Base-by-base conservation (phyloP, 2,888 invertebrate genomes). In the Chloroclysta siterata region DNA sequence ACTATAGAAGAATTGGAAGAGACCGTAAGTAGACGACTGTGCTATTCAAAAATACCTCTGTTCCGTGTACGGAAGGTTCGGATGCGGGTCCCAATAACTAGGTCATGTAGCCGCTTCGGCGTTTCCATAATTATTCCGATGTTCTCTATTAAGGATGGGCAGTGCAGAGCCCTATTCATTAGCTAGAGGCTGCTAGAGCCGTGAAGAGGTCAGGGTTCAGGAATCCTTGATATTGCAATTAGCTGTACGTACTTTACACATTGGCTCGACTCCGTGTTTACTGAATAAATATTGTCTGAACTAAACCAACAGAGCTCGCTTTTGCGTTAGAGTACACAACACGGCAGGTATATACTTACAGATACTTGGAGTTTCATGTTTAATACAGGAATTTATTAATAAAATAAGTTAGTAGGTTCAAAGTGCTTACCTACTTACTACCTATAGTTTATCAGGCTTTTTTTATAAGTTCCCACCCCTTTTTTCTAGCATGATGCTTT, bases 1-100 rank as follows among this genome's bases (percentile, higher is more conserved):
- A 86, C 90, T 6, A 83, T 90, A 75, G 90, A 91, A 68, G 90
- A 92, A 55, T 76, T 92, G 17, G 91, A 91, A 64, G 91, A 90
- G 75, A 85, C 90, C 70, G 92, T 92, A 73, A 85, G 89, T 82
- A 63, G 33, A 42, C 2, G 8, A 5, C 10, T 54, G 28, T 53
- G 53, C 52, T 63, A 14, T 58, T 42, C n/a, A 55, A 69, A 46
- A 56, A 39, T 68, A 52, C 60, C 44, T 17, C 8, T 2, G 15
- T 57, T 50, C 11, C 36, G 36, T 39, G 2, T 53, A 44, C 57
- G 15, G 48, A 44, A 68, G 46, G 60, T 63, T 68, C 11, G 8
- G 36, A 53, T 46, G 56, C 63, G 66, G 66, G 58, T 60, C 53
- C 17, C 17, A 11, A 11, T 60, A 87, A 75, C 59, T 88, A 82